Evolutionary conservation across 2,888 invertebrate genomes (phyloP).

Genomic region (Drosophila putrida): DNA sequence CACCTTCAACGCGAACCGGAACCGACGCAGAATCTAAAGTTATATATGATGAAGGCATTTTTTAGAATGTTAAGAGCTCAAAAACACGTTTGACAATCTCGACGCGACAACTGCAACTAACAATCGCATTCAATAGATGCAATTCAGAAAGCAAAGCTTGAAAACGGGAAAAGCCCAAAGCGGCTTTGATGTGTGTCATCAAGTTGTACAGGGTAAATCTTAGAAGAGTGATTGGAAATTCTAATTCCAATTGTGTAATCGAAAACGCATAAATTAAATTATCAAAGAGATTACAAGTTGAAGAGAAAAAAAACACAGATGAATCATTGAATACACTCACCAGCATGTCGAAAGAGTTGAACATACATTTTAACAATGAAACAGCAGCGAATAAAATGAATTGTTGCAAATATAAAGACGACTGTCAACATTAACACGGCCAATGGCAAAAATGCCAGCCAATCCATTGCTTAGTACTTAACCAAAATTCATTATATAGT

Average conservation of each 20-base stretch:
- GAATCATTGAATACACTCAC: conserved; percentile 31
- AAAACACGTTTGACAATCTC: conserved; percentile 29
- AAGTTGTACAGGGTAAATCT: not conserved
- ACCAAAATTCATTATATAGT: conserved; percentile 21
- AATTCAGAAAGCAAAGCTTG: not conserved
- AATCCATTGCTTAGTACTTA: conserved; percentile 36
- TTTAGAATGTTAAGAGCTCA: not conserved
- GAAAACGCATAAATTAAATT: not conserved
- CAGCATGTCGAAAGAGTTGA: conserved; percentile 45
- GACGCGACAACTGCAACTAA: conserved; percentile 31
- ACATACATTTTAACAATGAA: conserved; percentile 44
- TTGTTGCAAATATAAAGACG: conserved; percentile 24
- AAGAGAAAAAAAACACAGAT: no score
- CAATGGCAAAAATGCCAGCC: conserved; percentile 48
- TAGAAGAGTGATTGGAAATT: conserved; percentile 4
- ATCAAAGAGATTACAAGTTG: not conserved
- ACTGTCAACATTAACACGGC: conserved; percentile 26
- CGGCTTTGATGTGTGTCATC: not conserved
- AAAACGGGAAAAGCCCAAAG: conserved; percentile 15
- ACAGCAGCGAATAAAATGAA: conserved; percentile 52
- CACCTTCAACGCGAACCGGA: conserved; percentile 1
- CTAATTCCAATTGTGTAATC: not conserved
- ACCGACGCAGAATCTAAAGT: not conserved
- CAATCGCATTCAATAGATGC: not conserved
- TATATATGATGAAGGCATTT: conserved; percentile 3